Conservation (phyloP, 1,140 invertebrate species). For the Sipha flava region DNA sequence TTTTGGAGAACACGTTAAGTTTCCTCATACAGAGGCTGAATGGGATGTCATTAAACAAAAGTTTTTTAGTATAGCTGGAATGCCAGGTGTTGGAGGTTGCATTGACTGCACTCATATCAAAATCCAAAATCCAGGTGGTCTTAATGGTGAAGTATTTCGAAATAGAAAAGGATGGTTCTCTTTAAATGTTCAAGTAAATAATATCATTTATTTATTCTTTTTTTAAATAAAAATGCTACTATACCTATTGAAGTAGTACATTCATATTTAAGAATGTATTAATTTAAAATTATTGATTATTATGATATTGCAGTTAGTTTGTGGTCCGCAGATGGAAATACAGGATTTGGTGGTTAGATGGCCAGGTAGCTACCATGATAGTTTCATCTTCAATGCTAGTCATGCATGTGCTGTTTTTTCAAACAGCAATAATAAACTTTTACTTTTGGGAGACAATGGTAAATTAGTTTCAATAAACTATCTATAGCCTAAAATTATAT, state of each 20-base stretch:
- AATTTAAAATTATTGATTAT: neutral
- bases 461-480: neutral
- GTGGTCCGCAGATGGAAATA: conserved; percentile 39
- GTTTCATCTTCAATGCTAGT: conserved; percentile 37
- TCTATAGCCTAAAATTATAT: neutral
- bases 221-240: too few relatives aligned
- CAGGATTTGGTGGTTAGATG: conserved; percentile 41
- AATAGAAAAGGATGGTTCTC: conserved; percentile 45
- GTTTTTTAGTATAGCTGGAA: conserved; percentile 41
- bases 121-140: conserved; percentile 34
- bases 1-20: conserved; percentile 31
- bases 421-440: neutral
- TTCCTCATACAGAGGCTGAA: conserved; percentile 37
- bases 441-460: neutral
- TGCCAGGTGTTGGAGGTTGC: conserved; percentile 43
- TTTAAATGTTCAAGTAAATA: conserved; percentile 44
- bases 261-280: neutral
- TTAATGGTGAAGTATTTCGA: conserved; percentile 41
- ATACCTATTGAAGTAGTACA: too few relatives aligned
- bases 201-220: conserved; percentile 37
- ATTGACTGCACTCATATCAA: conserved; percentile 45
- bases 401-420: neutral
- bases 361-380: conserved; percentile 41
- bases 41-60: conserved; percentile 32
- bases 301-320: conserved; percentile 32